Percentiles rank a stretch among this genome's conserved stretches.
phyloP scores from a whole-genome alignment of 2,113 vertebrate genomes.

The Puntigrus tetrazona region DNA sequence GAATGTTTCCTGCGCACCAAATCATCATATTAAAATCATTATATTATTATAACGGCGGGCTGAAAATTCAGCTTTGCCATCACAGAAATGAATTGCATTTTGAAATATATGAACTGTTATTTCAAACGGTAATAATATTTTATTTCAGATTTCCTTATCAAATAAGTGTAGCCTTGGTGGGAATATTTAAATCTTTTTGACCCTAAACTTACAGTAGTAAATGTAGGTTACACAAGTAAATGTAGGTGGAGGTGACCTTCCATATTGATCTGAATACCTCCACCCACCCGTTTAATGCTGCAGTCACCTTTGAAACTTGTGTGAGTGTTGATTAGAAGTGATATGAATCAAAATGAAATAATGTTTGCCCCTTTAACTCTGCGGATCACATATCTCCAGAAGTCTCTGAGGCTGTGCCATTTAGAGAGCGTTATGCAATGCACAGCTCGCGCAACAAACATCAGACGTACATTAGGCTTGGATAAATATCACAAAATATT shows the following conservation, averaged over 20 bases:
- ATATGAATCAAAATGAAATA: background rate
- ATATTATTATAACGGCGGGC: background rate
- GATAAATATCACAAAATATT: constrained; percentile 21
- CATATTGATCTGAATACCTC: background rate
- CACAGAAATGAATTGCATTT: background rate
- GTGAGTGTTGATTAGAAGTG: background rate
- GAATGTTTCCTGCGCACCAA: background rate
- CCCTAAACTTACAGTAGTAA: background rate
- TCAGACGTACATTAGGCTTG: background rate
- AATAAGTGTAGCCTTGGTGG: background rate
- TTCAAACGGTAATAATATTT: background rate
- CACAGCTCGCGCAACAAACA: constrained; percentile 12
- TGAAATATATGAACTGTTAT: background rate
- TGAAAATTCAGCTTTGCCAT: background rate
- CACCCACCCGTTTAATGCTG: constrained; percentile 17
- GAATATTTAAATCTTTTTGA: background rate
- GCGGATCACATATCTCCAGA: background rate
- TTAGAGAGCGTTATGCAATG: constrained; percentile 5
- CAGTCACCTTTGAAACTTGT: background rate
- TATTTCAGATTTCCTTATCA: background rate
- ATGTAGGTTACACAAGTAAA: background rate
- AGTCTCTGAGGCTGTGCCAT: constrained; percentile 21
- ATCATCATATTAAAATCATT: background rate
- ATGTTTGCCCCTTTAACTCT: background rate
- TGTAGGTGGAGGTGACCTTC: background rate